phyloP scores from a whole-genome alignment of 2,113 vertebrate genomes.

The Carassius auratus region DNA sequence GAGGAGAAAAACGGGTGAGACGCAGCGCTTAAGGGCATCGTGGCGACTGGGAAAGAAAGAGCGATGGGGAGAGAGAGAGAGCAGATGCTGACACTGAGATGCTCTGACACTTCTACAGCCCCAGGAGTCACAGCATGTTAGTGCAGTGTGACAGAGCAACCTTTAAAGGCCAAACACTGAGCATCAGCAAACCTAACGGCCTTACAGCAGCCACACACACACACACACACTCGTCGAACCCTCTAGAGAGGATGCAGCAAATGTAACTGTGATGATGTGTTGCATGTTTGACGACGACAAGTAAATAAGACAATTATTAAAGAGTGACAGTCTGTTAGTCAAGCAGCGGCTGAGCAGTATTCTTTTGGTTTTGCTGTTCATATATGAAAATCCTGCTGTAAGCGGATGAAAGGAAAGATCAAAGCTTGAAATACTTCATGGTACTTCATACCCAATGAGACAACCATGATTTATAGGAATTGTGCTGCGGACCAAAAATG shows the following conservation, averaged over 20 bases:
- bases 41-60: conserved; percentile 44
- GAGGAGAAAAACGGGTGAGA: conserved; percentile 56
- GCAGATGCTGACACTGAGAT: conserved; percentile 73
- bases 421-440: conserved; percentile 40
- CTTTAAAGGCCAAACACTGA: conserved; percentile 80
- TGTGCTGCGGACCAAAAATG: conserved; percentile 26
- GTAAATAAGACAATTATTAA: conserved; percentile 32
- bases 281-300: conserved; percentile 5
- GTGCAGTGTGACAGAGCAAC: conserved; percentile 78
- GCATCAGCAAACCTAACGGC: conserved; percentile 67
- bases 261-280: not conserved
- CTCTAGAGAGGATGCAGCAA: conserved; percentile 4
- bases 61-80: conserved; percentile 54
- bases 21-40: conserved; percentile 63
- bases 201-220: conserved; percentile 37
- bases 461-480: conserved; percentile 29
- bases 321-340: conserved; percentile 20
- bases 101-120: conserved; percentile 73
- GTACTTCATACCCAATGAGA: conserved; percentile 18
- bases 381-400: conserved; percentile 26
- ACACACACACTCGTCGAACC: not conserved
- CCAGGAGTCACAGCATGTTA: conserved; percentile 69
- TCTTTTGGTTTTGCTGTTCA: conserved; percentile 36
- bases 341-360: conserved; percentile 27
- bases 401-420: conserved; percentile 29